These are phyloP conservation scores for Alexandromys fortis DNA, from an alignment of 2,113 vertebrate genomes.

Conservation along the genomic window DNA sequence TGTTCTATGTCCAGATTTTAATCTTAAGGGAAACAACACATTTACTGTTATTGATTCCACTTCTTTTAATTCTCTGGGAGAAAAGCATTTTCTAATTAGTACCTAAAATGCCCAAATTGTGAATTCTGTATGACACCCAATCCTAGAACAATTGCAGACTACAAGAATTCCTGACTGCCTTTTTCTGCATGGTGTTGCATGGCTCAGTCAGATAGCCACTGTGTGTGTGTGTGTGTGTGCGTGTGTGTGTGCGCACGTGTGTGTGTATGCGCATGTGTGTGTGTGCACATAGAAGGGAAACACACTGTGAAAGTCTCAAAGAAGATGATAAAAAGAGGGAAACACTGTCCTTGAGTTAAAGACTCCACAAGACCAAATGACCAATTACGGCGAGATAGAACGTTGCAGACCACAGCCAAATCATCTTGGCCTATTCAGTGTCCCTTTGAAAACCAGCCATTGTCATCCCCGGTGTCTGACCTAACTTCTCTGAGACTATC, in stretches of 20 bases:
- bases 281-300: neutral
- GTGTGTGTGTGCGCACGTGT: neutral
- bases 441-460: neutral
- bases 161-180: neutral
- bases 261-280: neutral
- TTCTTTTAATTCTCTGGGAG: conserved; percentile 11
- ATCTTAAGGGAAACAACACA: neutral
- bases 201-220: neutral
- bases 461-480: neutral
- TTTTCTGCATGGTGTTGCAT: neutral
- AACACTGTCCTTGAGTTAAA: neutral
- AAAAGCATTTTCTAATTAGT: conserved; percentile 37
- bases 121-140: neutral
- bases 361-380: neutral
- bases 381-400: neutral
- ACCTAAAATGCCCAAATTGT: neutral
- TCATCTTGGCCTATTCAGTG: neutral
- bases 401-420: neutral
- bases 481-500: neutral
- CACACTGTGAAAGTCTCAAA: neutral
- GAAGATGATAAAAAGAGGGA: neutral
- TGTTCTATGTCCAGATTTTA: conserved; percentile 42
- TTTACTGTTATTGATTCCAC: neutral
- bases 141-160: neutral
- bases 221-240: too few relatives aligned